phyloP scores from a whole-genome alignment of 2,888 invertebrate genomes.

The Chorisops tibialis region DNA sequence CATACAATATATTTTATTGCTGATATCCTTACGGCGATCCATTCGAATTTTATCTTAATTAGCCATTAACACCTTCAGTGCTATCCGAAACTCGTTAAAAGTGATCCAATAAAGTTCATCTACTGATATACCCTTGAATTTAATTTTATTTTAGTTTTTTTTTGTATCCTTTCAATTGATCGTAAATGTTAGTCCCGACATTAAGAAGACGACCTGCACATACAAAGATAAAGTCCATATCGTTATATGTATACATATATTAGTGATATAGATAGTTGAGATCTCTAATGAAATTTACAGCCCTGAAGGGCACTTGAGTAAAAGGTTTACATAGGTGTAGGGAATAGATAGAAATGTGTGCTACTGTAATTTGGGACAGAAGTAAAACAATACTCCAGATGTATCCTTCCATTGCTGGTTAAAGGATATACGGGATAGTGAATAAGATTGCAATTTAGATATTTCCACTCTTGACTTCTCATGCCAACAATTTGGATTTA shows the following conservation, averaged over 20 bases:
- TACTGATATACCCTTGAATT: constrained; percentile 17
- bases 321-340: neutral
- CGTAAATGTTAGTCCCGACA: constrained; percentile 23
- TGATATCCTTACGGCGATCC: too few relatives aligned
- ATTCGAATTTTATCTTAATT: too few relatives aligned
- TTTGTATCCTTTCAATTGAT: constrained; percentile 24
- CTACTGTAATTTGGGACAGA: constrained; percentile 27
- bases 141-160: too few relatives aligned
- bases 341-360: neutral
- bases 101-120: constrained; percentile 24
- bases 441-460: constrained; percentile 33
- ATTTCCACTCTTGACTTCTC: constrained; percentile 29
- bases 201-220: constrained; percentile 25
- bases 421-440: constrained; percentile 17
- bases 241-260: too few relatives aligned
- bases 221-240: constrained; percentile 23
- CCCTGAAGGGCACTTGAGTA: neutral
- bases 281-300: constrained; percentile 27
- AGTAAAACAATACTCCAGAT: constrained; percentile 25
- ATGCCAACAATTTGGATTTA: constrained; percentile 33
- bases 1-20: too few relatives aligned
- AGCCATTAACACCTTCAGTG: too few relatives aligned
- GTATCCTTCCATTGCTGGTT: constrained; percentile 10
- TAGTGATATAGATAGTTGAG: neutral
- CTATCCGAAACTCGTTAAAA: neutral